Evolutionary conservation across 1,140 invertebrate genomes (phyloP).

Genomic region (Lanistes nyassanus): DNA sequence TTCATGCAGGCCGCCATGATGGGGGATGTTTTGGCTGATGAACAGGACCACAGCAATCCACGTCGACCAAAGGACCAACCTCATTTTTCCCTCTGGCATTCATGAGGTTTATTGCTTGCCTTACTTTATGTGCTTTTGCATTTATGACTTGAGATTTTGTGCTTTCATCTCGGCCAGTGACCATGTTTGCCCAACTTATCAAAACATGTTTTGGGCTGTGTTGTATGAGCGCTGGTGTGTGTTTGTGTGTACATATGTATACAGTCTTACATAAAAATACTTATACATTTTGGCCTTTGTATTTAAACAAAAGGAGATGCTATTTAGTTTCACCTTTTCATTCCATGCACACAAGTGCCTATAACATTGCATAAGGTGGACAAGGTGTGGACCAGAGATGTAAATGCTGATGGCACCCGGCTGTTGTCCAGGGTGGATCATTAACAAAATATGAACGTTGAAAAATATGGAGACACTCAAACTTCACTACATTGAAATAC

Average conservation of each 20-base stretch:
- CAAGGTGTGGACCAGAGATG: too few relatives aligned
- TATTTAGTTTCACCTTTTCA: background rate
- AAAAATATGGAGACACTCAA: too few relatives aligned
- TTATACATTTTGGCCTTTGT: too few relatives aligned
- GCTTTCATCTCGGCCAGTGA: too few relatives aligned
- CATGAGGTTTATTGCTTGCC: constrained; percentile 22
- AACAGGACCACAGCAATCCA: constrained; percentile 26
- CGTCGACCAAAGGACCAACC: constrained; percentile 34
- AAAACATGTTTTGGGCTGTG: background rate
- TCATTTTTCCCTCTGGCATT: constrained; percentile 55
- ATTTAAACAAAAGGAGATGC: background rate
- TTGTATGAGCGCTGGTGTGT: constrained; percentile 4
- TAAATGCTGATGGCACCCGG: too few relatives aligned
- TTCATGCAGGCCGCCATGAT: constrained; percentile 56
- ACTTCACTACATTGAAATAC: too few relatives aligned
- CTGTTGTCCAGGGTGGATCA: too few relatives aligned
- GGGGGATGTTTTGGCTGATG: constrained; percentile 58
- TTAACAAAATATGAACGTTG: too few relatives aligned
- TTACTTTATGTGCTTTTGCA: background rate
- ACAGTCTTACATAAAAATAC: too few relatives aligned
- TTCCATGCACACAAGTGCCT: too few relatives aligned
- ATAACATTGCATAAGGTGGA: too few relatives aligned
- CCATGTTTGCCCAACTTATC: background rate
- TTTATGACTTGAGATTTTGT: too few relatives aligned
- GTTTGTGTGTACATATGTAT: background rate